These are phyloP conservation scores for Montipora efflorescens DNA, from an alignment of 64 coral and sea anemone species.

Conservation along the genomic window DNA sequence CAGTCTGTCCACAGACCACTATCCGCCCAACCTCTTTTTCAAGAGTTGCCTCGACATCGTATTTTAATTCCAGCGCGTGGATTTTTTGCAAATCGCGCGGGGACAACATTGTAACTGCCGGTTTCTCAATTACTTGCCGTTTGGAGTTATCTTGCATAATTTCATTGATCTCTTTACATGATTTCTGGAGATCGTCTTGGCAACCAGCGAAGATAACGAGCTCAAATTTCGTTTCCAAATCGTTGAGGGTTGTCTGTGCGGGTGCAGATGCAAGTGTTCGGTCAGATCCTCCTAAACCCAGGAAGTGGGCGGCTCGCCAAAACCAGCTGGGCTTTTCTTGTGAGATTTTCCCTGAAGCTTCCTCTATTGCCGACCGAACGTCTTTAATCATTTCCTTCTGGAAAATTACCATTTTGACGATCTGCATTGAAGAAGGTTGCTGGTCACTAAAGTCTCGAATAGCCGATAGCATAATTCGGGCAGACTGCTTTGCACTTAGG, in stretches of 20 bases:
- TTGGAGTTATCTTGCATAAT: conserved; percentile 61
- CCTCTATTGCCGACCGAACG: conserved; percentile 25
- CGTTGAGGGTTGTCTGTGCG: neutral
- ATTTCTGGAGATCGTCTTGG: conserved; percentile 24
- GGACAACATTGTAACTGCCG: conserved; percentile 1
- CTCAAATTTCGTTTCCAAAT: neutral
- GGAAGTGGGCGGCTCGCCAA: too few relatives aligned
- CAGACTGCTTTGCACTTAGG: conserved; percentile 34
- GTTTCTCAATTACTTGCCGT: conserved; percentile 49
- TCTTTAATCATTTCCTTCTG: conserved; percentile 66
- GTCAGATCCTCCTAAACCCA: neutral
- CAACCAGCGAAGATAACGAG: conserved; percentile 48
- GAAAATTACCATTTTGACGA: conserved; percentile 63
- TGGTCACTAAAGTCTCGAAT: conserved; percentile 24
- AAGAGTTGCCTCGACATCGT: conserved; percentile 34
- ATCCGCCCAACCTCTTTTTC: conserved; percentile 49
- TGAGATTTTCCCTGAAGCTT: conserved; percentile 1
- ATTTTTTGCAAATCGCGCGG: conserved; percentile 21
- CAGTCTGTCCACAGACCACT: conserved; percentile 43
- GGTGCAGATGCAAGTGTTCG: neutral
- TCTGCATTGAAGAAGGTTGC: conserved; percentile 29
- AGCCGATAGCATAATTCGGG: conserved; percentile 44
- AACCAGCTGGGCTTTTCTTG: neutral
- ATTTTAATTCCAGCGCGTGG: conserved; percentile 27
- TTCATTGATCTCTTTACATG: conserved; percentile 47